Evolutionary conservation across 1,140 invertebrate genomes (phyloP).

Genomic region (Proctacanthus coquilletti): DNA sequence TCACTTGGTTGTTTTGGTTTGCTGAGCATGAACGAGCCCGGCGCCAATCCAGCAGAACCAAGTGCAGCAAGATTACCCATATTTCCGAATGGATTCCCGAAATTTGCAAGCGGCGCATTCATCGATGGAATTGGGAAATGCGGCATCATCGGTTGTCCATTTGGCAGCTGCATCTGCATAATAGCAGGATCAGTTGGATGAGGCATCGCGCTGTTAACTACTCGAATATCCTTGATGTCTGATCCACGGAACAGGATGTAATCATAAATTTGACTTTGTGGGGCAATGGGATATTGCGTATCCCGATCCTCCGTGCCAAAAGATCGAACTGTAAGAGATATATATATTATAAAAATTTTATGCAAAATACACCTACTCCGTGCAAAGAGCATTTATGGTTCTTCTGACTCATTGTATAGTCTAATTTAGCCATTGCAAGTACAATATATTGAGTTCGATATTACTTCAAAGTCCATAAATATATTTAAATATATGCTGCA

Average conservation of each 20-base stretch:
- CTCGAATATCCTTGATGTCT: conserved; percentile 97
- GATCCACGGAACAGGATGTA: conserved; percentile 95
- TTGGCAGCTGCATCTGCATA: conserved; percentile 68
- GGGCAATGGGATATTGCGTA: conserved; percentile 81
- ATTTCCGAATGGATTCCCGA: conserved; percentile 23
- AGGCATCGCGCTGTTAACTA: conserved; percentile 63
- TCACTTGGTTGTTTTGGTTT: conserved; percentile 57
- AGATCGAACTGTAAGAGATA: conserved; percentile 70
- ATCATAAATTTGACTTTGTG: conserved; percentile 95
- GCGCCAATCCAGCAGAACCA: conserved; percentile 39
- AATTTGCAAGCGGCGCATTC: conserved; percentile 16
- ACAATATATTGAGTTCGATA: too few relatives aligned
- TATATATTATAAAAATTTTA: conserved; percentile 9
- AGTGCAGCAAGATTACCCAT: conserved; percentile 15
- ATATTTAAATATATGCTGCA: too few relatives aligned
- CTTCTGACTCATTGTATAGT: too few relatives aligned
- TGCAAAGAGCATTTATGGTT: too few relatives aligned
- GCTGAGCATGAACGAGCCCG: conserved; percentile 37
- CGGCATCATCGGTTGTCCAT: conserved; percentile 30
- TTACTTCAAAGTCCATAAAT: too few relatives aligned
- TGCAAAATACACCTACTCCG: too few relatives aligned
- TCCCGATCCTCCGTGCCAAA: conserved; percentile 97
- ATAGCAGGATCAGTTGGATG: conserved; percentile 89
- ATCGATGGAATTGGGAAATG: conserved; percentile 25
- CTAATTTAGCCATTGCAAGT: too few relatives aligned